Conservation (phyloP, 2,888 invertebrate species). For the Callosobruchus maculatus region DNA sequence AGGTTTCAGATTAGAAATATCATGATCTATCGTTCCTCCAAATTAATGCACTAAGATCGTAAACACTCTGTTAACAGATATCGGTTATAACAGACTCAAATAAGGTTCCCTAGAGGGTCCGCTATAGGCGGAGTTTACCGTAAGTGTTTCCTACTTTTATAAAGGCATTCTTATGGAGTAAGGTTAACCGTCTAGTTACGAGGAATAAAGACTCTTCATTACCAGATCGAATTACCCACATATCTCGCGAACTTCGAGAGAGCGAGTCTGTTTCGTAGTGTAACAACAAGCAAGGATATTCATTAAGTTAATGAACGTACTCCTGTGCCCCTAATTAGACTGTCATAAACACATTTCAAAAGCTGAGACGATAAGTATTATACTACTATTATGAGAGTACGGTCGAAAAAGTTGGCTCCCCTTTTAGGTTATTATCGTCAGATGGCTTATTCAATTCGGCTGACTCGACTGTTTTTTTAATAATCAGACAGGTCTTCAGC, state of each 20-base stretch:
- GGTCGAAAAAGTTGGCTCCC: neutral
- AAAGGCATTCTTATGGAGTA: too few species aligned
- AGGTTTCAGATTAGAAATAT: too few species aligned
- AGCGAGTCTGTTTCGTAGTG: neutral
- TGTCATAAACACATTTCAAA: constrained; percentile 9
- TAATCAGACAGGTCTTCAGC: neutral
- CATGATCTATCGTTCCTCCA: too few species aligned
- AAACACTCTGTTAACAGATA: too few species aligned
- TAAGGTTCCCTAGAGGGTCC: too few species aligned
- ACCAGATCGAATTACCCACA: neutral
- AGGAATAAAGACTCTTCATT: neutral
- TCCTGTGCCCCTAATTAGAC: constrained; percentile 6
- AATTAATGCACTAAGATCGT: too few species aligned
- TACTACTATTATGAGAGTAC: constrained; percentile 4
- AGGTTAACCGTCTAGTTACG: neutral
- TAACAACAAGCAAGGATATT: neutral
- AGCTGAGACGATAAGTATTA: constrained; percentile 4
- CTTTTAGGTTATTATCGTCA: neutral
- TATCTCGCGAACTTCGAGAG: neutral
- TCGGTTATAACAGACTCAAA: too few species aligned
- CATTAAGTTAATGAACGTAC: constrained; percentile 4
- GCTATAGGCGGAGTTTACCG: too few species aligned
- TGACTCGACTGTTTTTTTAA: constrained; percentile 1
- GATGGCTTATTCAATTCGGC: constrained; percentile 2
- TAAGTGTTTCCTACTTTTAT: too few species aligned